Percentiles rank a stretch among this genome's conserved stretches.
These are phyloP conservation scores for Athetis lepigone DNA, from an alignment of 2,888 invertebrate genomes.

Conservation along the genomic window DNA sequence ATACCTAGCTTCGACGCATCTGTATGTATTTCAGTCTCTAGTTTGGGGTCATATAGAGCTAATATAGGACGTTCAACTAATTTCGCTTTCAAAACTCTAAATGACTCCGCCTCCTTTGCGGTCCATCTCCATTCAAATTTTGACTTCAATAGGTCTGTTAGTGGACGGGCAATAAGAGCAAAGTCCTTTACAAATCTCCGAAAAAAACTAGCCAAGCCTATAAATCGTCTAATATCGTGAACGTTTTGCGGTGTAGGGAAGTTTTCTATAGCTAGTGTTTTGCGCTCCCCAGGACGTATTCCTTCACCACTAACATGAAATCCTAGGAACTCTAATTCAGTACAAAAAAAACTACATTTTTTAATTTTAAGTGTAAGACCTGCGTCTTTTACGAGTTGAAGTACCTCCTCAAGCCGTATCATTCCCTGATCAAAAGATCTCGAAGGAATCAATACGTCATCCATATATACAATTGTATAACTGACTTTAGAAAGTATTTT, in stretches of 20 bases:
- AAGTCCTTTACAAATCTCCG: constrained; percentile 64
- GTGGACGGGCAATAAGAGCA: constrained; percentile 57
- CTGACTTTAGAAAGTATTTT: constrained; percentile 3
- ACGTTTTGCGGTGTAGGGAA: constrained; percentile 57
- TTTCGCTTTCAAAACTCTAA: constrained; percentile 57
- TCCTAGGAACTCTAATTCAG: constrained; percentile 61
- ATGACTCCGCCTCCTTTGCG: constrained; percentile 41
- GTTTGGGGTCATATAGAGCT: constrained; percentile 60
- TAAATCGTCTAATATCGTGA: constrained; percentile 62
- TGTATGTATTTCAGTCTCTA: constrained; percentile 69
- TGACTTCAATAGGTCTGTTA: constrained; percentile 53
- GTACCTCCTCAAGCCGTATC: constrained; percentile 12
- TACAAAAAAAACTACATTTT: constrained; percentile 66
- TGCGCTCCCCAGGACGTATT: constrained; percentile 57
- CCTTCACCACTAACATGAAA: constrained; percentile 57
- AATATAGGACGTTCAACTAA: constrained; percentile 64
- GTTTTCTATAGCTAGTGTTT: constrained; percentile 45
- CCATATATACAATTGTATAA: constrained; percentile 16
- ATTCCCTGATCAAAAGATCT: constrained; percentile 9
- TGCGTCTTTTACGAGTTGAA: constrained; percentile 21
- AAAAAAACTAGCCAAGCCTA: constrained; percentile 67
- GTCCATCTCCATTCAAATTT: constrained; percentile 51
- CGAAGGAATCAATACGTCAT: constrained; percentile 8
- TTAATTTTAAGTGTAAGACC: constrained; percentile 59
- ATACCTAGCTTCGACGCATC: constrained; percentile 70